Conservation (phyloP, 2,888 invertebrate species). For the Caenorhabditis sp. region DNA sequence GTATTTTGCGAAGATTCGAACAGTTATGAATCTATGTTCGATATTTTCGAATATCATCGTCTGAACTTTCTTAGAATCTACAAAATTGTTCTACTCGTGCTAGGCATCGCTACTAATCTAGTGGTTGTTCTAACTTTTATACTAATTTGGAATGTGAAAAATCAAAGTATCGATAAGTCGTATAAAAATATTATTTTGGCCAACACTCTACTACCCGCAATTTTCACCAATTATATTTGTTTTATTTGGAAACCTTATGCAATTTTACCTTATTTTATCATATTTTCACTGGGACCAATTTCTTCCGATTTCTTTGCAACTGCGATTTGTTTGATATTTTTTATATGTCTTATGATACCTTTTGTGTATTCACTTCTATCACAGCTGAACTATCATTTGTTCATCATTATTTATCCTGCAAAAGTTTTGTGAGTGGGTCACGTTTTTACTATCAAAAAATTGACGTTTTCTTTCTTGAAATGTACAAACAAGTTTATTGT, state of each 20-base stretch:
- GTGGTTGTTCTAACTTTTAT: constrained; percentile 12
- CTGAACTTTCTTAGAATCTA: constrained; percentile 10
- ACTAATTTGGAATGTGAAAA: constrained; percentile 7
- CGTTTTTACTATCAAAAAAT: too few relatives aligned
- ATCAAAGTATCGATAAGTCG: background rate
- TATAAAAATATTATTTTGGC: constrained; percentile 17
- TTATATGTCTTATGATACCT: background rate
- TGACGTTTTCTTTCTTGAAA: too few relatives aligned
- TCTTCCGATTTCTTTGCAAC: background rate
- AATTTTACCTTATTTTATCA: constrained; percentile 13
- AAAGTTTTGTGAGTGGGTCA: constrained; percentile 10
- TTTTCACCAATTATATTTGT: constrained; percentile 20
- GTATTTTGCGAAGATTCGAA: constrained; percentile 9
- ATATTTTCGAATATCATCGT: constrained; percentile 15
- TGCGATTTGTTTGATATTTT: background rate
- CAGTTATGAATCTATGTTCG: constrained; percentile 1
- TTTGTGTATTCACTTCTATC: constrained; percentile 13
- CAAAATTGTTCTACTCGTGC: background rate
- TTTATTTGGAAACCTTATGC: constrained; percentile 19
- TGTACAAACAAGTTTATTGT: too few relatives aligned
- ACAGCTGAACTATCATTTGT: constrained; percentile 16
- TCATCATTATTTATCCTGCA: constrained; percentile 14
- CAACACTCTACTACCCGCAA: constrained; percentile 14
- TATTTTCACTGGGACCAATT: constrained; percentile 13
- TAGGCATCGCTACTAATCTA: constrained; percentile 13